Evolutionary conservation across 2,888 invertebrate genomes (phyloP).

Genomic region (Euzetes globulus): DNA sequence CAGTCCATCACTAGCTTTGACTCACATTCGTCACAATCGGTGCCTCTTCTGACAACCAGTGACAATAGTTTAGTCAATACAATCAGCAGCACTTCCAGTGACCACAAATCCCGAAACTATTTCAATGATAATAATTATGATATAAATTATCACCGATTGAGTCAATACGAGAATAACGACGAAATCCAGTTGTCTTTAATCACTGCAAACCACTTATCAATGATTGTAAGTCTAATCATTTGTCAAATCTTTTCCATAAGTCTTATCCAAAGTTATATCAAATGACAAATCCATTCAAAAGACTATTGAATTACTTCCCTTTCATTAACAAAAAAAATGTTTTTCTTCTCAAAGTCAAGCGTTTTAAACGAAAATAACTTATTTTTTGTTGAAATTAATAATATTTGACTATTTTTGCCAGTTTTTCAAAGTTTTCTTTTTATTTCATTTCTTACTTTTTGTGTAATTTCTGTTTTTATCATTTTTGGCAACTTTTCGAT

Average conservation of each 20-base stretch:
- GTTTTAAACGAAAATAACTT: no score
- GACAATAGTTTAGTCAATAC: constrained; percentile 24
- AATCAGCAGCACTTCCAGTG: constrained; percentile 24
- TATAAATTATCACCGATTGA: constrained; percentile 19
- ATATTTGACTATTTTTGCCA: no score
- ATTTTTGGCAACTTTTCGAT: no score
- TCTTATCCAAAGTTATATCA: not conserved
- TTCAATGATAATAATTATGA: not conserved
- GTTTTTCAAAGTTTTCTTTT: no score
- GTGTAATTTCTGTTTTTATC: no score
- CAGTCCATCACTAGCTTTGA: not conserved
- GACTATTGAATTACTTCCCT: no score
- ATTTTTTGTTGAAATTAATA: no score
- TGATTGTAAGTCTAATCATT: constrained; percentile 14
- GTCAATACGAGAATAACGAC: constrained; percentile 23
- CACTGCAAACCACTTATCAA: constrained; percentile 28
- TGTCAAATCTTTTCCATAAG: not conserved
- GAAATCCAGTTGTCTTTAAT: constrained; percentile 7
- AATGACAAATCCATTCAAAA: no score
- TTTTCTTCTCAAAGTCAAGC: no score
- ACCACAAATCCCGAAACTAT: not conserved
- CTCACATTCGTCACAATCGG: not conserved
- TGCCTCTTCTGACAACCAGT: not conserved
- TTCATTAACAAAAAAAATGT: no score
- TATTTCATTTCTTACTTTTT: no score